Conservation (phyloP, 2,113 vertebrate species). For the Anarhynchus alexandrinus region DNA sequence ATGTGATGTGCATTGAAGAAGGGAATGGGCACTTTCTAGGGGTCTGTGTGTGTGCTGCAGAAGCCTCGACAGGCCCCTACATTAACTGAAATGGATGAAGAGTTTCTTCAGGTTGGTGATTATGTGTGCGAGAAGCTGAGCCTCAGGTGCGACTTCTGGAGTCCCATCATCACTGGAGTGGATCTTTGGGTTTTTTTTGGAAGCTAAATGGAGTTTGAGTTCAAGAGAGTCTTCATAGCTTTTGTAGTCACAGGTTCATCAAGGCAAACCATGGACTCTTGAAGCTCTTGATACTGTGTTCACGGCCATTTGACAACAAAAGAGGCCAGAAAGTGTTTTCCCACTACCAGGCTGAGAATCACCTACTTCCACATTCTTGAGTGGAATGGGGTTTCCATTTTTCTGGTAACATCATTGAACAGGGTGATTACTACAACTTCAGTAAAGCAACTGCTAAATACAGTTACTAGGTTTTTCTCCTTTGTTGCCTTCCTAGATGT, state of each 20-base stretch:
- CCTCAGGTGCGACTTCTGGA: background rate
- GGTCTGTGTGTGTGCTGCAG: background rate
- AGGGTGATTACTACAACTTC: background rate
- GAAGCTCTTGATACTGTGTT: background rate
- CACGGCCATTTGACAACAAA: background rate
- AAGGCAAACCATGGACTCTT: background rate
- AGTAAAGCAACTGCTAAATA: background rate
- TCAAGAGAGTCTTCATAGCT: background rate
- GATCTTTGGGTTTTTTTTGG: background rate
- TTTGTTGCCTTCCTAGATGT: conserved; percentile 80
- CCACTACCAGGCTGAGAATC: background rate
- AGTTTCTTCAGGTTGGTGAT: background rate
- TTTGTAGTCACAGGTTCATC: background rate
- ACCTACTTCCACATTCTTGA: background rate
- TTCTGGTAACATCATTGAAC: background rate
- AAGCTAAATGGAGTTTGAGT: background rate
- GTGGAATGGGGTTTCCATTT: background rate
- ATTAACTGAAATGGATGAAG: background rate
- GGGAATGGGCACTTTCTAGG: background rate
- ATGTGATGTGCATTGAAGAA: background rate
- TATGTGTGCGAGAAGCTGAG: background rate
- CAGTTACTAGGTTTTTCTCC: background rate
- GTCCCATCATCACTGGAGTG: background rate
- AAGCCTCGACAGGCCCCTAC: background rate
- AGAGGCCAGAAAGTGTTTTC: background rate